Conservation (phyloP, 30 jellyfish, hydroid and myxozoan genomes). For the Pelagia noctiluca region DNA sequence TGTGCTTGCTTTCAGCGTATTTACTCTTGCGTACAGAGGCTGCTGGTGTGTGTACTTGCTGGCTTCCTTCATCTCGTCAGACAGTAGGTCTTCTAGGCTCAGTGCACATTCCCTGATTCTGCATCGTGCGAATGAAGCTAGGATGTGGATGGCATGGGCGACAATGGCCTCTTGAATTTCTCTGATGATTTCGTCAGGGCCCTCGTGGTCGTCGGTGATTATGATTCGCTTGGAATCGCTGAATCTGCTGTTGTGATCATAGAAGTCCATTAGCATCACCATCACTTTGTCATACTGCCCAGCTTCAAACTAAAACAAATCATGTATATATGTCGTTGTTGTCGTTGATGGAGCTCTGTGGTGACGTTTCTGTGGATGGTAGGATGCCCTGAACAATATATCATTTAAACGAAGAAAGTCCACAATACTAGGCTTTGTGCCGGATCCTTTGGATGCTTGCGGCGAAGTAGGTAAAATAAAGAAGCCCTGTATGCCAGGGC, state of each 20-base stretch:
- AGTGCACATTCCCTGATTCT: constrained; percentile 73
- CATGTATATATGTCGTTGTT: too few species aligned
- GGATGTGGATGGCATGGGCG: constrained; percentile 48
- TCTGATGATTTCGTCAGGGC: constrained; percentile 47
- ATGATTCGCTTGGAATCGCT: constrained; percentile 69
- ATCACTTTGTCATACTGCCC: constrained; percentile 58
- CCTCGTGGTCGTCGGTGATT: constrained; percentile 52
- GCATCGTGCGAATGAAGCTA: constrained; percentile 75
- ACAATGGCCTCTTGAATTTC: constrained; percentile 75
- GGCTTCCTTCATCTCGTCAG: constrained; percentile 43
- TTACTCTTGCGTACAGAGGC: constrained; percentile 85
- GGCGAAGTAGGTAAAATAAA: too few species aligned
- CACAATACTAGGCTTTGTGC: too few species aligned
- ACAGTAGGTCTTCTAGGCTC: constrained; percentile 58
- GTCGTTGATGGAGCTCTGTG: too few species aligned
- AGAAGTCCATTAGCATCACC: constrained; percentile 85
- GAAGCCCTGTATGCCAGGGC: too few species aligned
- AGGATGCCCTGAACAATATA: too few species aligned
- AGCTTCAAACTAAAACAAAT: constrained; percentile 60
- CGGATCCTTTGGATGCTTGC: too few species aligned
- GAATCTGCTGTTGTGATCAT: constrained; percentile 72
- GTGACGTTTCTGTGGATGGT: too few species aligned
- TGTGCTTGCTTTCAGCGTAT: constrained; percentile 57
- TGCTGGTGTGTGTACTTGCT: constrained; percentile 56
- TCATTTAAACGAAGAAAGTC: too few species aligned